phyloP scores from a whole-genome alignment of 2,113 vertebrate species.

The Bujurquina vittata region DNA sequence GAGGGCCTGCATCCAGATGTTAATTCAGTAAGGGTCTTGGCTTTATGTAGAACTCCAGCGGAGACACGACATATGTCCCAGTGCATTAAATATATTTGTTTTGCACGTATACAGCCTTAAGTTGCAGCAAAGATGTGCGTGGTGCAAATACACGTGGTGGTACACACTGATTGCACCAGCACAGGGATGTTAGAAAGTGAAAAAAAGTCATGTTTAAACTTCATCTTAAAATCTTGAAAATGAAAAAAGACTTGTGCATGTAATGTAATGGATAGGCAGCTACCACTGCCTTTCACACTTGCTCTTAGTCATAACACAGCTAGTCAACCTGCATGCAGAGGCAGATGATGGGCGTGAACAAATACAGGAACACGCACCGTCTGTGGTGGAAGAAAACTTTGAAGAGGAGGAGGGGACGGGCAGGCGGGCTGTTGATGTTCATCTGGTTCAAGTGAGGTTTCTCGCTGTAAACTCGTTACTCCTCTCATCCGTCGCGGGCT shows the following conservation, averaged over 20 bases:
- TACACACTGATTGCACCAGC: not conserved
- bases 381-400: slow-evolving; percentile 1
- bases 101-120: not conserved
- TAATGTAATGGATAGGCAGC: not conserved
- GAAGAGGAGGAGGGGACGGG: not conserved
- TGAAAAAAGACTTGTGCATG: not conserved
- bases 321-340: not conserved
- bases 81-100: not conserved
- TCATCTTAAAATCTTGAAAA: not conserved
- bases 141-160: not conserved
- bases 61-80: not conserved
- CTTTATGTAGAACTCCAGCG: not conserved
- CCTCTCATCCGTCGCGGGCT: not conserved
- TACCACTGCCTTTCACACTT: not conserved
- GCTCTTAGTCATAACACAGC: not conserved
- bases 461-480: not conserved
- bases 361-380: not conserved
- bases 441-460: not conserved
- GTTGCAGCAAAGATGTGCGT: not conserved
- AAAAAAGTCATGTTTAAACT: not conserved
- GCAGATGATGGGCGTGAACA: slow-evolving; percentile 19
- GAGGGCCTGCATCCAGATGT: not conserved
- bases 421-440: not conserved
- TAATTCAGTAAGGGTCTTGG: not conserved
- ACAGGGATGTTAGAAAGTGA: no score